Evolutionary conservation across 92 coral and sea anemone species (phyloP).

Genomic region (Palythoa heliodiscus): DNA sequence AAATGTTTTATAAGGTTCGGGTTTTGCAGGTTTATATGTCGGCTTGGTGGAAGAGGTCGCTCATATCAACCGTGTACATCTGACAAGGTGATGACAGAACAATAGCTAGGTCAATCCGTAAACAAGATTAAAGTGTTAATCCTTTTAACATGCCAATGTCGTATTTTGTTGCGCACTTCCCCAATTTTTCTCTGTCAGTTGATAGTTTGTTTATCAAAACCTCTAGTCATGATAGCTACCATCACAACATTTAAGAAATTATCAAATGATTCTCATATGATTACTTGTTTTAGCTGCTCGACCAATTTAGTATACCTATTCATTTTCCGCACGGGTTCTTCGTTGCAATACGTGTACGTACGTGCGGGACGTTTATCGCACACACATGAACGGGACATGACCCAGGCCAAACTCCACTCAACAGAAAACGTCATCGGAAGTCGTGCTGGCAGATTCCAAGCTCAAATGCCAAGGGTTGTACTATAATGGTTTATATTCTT

Average conservation of each 20-base stretch:
- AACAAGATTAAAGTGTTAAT: background rate
- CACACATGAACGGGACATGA: background rate
- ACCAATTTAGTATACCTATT: background rate
- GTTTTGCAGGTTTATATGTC: too few species aligned
- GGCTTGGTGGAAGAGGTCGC: background rate
- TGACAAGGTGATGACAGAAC: background rate
- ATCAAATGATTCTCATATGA: background rate
- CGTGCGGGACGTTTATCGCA: background rate
- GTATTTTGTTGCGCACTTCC: background rate
- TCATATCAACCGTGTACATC: background rate
- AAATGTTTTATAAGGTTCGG: too few species aligned
- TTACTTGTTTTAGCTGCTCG: background rate
- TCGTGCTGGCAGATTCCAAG: background rate
- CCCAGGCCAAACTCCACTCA: constrained; percentile 1
- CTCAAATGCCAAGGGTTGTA: background rate
- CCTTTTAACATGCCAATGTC: background rate
- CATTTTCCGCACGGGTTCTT: too few species aligned
- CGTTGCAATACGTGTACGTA: background rate
- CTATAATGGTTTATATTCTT: background rate
- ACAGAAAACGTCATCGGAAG: constrained; percentile 10
- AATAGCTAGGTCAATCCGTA: background rate
- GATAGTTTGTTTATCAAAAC: background rate
- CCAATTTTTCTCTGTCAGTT: background rate
- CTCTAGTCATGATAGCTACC: background rate
- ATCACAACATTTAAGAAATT: background rate